phyloP scores from a whole-genome alignment of 1,140 invertebrate genomes.

The Gonatopus flavifemur region DNA sequence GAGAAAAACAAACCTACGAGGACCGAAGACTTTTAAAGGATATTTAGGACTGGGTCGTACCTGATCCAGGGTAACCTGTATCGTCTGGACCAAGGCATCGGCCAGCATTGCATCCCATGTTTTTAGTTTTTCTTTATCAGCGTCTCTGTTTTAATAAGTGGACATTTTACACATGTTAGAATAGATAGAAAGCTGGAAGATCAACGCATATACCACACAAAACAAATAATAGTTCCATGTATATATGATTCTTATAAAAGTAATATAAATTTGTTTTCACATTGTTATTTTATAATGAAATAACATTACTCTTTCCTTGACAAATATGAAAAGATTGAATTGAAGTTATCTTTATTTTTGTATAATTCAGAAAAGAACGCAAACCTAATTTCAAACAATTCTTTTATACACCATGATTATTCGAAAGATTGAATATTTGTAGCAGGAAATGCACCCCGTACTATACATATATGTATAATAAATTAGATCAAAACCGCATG shows the following conservation, averaged over 20 bases:
- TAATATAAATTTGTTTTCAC: constrained; percentile 8
- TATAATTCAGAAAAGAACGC: too few relatives aligned
- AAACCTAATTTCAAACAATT: too few relatives aligned
- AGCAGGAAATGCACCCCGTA: too few relatives aligned
- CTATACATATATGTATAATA: too few relatives aligned
- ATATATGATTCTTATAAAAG: constrained; percentile 15
- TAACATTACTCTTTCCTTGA: constrained; percentile 31
- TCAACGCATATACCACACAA: constrained; percentile 47
- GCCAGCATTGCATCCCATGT: constrained; percentile 57
- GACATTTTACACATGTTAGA: constrained; percentile 57
- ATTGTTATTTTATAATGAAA: constrained; percentile 1
- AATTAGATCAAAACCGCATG: too few relatives aligned
- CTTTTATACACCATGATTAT: too few relatives aligned
- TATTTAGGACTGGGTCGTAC: constrained; percentile 56
- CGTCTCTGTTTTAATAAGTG: constrained; percentile 58
- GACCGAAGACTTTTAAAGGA: constrained; percentile 50
- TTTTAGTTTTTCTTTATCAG: constrained; percentile 57
- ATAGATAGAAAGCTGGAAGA: constrained; percentile 46
- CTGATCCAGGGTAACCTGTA: constrained; percentile 57
- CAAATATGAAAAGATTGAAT: too few relatives aligned
- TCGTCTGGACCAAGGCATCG: constrained; percentile 56
- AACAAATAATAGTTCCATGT: constrained; percentile 28
- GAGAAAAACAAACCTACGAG: constrained; percentile 47
- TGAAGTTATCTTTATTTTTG: too few relatives aligned
- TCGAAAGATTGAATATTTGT: too few relatives aligned